Evolutionary conservation across 2,888 invertebrate species (phyloP).

Genomic region (Diarsia brunnea): DNA sequence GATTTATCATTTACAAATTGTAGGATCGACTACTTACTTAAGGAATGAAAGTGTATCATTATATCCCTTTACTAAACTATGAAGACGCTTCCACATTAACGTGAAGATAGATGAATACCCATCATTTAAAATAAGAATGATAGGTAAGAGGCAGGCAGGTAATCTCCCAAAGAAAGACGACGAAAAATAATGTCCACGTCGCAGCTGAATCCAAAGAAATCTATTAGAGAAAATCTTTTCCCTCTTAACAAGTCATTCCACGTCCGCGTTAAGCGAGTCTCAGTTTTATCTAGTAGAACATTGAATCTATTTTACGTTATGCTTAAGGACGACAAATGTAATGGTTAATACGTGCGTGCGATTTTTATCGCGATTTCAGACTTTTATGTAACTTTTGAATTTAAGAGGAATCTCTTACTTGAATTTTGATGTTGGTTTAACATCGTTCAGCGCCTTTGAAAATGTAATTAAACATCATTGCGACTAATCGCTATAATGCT

Average conservation of each 20-base stretch:
- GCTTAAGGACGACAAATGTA: constrained; percentile 23
- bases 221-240: constrained; percentile 49
- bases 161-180: constrained; percentile 33
- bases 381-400: constrained; percentile 34
- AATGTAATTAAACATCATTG: constrained; percentile 31
- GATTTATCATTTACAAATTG: not conserved
- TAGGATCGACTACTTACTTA: not conserved
- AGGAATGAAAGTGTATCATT: not conserved
- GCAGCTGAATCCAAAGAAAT: constrained; percentile 51
- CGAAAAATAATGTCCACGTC: constrained; percentile 29
- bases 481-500: constrained; percentile 15
- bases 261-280: constrained; percentile 33
- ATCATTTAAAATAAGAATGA: constrained; percentile 27
- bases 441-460: not conserved
- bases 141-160: constrained; percentile 5
- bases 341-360: constrained; percentile 53
- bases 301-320: constrained; percentile 35
- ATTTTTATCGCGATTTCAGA: constrained; percentile 45
- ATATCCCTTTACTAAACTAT: not conserved
- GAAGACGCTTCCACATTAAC: not conserved
- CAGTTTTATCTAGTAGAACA: constrained; percentile 41
- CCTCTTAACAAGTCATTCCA: constrained; percentile 46
- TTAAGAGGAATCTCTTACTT: constrained; percentile 10
- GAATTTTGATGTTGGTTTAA: constrained; percentile 21
- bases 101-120: constrained; percentile 2